These are phyloP conservation scores for Botia kubotai DNA, from an alignment of 2,797 vertebrate species.

Conservation along the genomic window DNA sequence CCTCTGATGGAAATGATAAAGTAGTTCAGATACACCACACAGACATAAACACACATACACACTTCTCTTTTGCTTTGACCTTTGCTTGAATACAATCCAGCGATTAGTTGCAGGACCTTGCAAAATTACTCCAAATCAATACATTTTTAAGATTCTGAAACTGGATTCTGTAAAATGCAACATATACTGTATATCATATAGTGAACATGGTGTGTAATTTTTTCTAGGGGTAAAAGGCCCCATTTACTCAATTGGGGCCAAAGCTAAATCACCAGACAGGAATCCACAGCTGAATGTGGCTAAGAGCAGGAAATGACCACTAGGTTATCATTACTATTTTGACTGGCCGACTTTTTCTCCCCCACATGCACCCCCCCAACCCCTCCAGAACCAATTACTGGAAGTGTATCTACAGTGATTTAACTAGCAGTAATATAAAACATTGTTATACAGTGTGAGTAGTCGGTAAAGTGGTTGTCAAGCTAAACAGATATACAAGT, in stretches of 20 bases:
- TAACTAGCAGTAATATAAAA: constrained; percentile 3
- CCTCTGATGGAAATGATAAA: constrained; percentile 34
- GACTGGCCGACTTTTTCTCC: constrained; percentile 30
- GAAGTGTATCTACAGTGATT: constrained; percentile 3
- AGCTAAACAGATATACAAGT: too few species aligned
- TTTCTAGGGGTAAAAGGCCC: constrained; percentile 38
- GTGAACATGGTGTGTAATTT: constrained; percentile 39
- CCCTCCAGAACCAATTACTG: constrained; percentile 3
- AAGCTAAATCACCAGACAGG: constrained; percentile 50
- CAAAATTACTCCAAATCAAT: constrained; percentile 35
- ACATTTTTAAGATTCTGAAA: constrained; percentile 26
- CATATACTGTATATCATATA: constrained; percentile 13
- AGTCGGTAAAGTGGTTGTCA: not conserved
- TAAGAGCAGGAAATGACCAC: constrained; percentile 52
- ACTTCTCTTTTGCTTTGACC: too few species aligned
- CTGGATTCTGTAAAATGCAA: constrained; percentile 10
- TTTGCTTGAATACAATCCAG: not conserved
- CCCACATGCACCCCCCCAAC: constrained; percentile 30
- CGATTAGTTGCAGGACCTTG: not conserved
- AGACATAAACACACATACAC: constrained; percentile 2
- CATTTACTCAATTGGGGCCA: constrained; percentile 38
- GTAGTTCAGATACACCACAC: not conserved
- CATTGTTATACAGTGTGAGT: not conserved
- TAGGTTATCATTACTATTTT: constrained; percentile 55
- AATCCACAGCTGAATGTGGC: constrained; percentile 50